A percentile compares a stretch with the other conserved stretches of the same genome.
phyloP scores from a whole-genome alignment of 2,888 invertebrate genomes.

The Melanargia galathea region DNA sequence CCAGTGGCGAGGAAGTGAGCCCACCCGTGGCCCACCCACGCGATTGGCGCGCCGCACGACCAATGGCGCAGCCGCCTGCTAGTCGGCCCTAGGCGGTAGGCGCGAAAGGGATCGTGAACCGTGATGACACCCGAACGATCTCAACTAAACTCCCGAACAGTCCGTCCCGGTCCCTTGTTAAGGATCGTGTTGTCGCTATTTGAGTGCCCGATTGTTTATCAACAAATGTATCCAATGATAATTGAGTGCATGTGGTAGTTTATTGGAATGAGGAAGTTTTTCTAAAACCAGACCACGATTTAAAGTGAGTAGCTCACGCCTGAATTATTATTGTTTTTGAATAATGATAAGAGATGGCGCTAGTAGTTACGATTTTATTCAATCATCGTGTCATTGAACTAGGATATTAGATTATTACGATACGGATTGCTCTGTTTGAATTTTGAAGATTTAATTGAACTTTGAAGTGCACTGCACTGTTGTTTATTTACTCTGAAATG shows the following conservation, averaged over 20 bases:
- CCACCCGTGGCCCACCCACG: no score
- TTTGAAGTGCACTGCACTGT: constrained; percentile 13
- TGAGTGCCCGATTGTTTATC: constrained; percentile 57
- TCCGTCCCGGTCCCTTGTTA: constrained; percentile 73
- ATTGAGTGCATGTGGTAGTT: constrained; percentile 54
- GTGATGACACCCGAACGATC: constrained; percentile 45
- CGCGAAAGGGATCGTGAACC: constrained; percentile 63
- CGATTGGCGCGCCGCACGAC: constrained; percentile 61
- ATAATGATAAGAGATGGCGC: constrained; percentile 69
- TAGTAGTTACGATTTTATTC: constrained; percentile 47
- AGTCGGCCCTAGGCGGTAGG: constrained; percentile 67
- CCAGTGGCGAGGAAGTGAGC: constrained; percentile 59
- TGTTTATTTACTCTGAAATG: constrained; percentile 6
- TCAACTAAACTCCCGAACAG: constrained; percentile 53
- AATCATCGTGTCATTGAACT: constrained; percentile 69
- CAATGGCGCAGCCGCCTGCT: constrained; percentile 59
- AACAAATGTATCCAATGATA: constrained; percentile 59
- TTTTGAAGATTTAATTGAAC: constrained; percentile 51
- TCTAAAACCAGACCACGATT: constrained; percentile 52
- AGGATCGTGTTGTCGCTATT: constrained; percentile 60
- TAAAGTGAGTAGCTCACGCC: constrained; percentile 66
- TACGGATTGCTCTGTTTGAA: constrained; percentile 45
- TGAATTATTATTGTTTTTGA: constrained; percentile 52
- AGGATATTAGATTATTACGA: constrained; percentile 53
- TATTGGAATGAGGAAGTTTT: constrained; percentile 52